Base-by-base conservation (phyloP, 2,113 vertebrate genomes). In the Etheostoma cragini region DNA sequence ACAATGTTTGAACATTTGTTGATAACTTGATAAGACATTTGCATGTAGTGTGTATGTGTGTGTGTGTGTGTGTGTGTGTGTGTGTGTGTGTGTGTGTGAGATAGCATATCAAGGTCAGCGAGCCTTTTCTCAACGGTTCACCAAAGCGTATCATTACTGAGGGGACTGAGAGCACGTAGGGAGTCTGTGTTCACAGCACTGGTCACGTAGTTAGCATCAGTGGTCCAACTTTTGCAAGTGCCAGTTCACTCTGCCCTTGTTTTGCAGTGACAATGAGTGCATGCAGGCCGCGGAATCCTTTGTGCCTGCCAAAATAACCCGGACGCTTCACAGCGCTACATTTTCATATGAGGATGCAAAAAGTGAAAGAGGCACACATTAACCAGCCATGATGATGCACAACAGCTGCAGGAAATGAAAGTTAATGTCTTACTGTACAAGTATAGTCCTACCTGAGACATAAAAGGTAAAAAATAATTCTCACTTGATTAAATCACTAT, bases 131-230 rank as follows among this genome's bases (percentile, higher is more conserved):
- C 79, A 85, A 72, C 50, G 86, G 88, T 57, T 89, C 85, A 92
- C 45, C 85, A 90, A 89, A 90, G 88, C 88, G 83, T 92, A 22
- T 80, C 71, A 76, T 83, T 61, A 58, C 67, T 61, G 84, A 24
- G 61, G 3, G 72, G 86, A 72, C 84, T 35, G 69, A 16, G 73
- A 85, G 91, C 93, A 94, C 92, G 92, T 93, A 93, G 79, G 71
- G 76, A 53, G 68, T 75, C 75, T 84, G 73, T 81, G 74, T 86
- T 81, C 87, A 82, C 90, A 80, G 83, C 56, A 58, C 24, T 16
- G 6, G 87, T 91, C 93, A 94, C 92, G 93, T 94, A 94, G 78
- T 83, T 85, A 58, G 85, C 85, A 77, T 72, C 60, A 63, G 57
- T 58, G 81, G 54, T 91, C 91, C 91, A 92, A 88, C 70, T 92